Evolutionary conservation across 2,888 invertebrate genomes (phyloP).

Genomic region (Eupithecia dodoneata): DNA sequence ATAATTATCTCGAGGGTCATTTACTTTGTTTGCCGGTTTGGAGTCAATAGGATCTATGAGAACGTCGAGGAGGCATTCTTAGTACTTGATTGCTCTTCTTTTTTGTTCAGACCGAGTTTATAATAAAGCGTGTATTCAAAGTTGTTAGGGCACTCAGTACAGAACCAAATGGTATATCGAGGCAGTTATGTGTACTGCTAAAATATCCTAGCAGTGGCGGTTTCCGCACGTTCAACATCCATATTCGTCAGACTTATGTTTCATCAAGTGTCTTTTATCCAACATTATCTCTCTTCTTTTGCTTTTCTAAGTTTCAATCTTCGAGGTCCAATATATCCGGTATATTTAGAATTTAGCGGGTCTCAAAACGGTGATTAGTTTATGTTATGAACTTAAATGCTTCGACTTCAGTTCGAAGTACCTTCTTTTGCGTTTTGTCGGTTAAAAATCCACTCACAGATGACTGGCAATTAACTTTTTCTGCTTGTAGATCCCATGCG

Average conservation of each 20-base stretch:
- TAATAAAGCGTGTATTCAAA: not conserved
- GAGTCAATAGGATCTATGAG: slow-evolving; percentile 26
- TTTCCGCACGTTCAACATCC: not conserved
- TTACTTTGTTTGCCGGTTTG: not conserved
- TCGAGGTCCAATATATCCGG: not conserved
- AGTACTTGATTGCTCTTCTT: not conserved
- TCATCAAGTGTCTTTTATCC: not conserved
- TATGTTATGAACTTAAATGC: not conserved
- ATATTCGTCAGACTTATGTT: not conserved
- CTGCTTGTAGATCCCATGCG: not conserved
- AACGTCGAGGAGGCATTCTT: not conserved
- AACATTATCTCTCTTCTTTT: not conserved
- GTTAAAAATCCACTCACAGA: not conserved
- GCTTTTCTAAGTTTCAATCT: not conserved
- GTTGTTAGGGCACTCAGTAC: not conserved
- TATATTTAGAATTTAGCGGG: too few species aligned
- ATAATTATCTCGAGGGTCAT: not conserved
- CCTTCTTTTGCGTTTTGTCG: not conserved
- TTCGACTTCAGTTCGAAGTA: not conserved
- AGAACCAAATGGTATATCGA: not conserved
- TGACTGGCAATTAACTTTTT: not conserved
- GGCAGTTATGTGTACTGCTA: not conserved
- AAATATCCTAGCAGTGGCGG: not conserved
- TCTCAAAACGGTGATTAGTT: not conserved
- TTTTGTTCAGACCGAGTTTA: not conserved